phyloP scores from a whole-genome alignment of 2,888 invertebrate genomes.

The Elmis aenea region DNA sequence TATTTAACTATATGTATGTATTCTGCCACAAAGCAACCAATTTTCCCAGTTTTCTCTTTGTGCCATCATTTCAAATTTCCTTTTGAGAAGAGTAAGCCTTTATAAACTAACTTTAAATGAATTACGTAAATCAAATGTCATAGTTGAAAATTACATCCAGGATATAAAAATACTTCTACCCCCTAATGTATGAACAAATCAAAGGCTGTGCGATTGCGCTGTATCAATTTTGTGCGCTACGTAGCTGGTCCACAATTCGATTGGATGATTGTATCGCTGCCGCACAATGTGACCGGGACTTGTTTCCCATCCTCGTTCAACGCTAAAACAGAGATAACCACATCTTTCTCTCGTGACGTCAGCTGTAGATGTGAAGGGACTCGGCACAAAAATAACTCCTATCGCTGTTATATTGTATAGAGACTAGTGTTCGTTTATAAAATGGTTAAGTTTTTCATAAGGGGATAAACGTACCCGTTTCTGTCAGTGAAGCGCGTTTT shows the following conservation, averaged over 20 bases:
- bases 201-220: constrained; percentile 38
- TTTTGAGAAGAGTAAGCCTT: background rate
- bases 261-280: constrained; percentile 33
- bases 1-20: no score
- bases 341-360: constrained; percentile 37
- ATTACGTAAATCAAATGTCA: constrained; percentile 28
- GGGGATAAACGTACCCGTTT: background rate
- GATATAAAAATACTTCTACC: constrained; percentile 33
- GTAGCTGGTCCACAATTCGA: constrained; percentile 26
- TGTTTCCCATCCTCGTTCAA: constrained; percentile 27
- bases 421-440: constrained; percentile 26
- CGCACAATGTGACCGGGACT: constrained; percentile 39
- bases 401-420: constrained; percentile 37
- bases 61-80: background rate
- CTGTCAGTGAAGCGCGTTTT: no score
- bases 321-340: constrained; percentile 16
- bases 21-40: background rate
- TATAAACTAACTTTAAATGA: constrained; percentile 19
- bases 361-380: constrained; percentile 40
- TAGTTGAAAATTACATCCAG: constrained; percentile 27
- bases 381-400: constrained; percentile 41
- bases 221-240: constrained; percentile 12
- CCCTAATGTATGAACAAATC: constrained; percentile 35
- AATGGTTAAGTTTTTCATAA: background rate
- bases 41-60: background rate